These are phyloP conservation scores for Gila robusta DNA, from an alignment of 2,797 vertebrate species.

Conservation along the genomic window DNA sequence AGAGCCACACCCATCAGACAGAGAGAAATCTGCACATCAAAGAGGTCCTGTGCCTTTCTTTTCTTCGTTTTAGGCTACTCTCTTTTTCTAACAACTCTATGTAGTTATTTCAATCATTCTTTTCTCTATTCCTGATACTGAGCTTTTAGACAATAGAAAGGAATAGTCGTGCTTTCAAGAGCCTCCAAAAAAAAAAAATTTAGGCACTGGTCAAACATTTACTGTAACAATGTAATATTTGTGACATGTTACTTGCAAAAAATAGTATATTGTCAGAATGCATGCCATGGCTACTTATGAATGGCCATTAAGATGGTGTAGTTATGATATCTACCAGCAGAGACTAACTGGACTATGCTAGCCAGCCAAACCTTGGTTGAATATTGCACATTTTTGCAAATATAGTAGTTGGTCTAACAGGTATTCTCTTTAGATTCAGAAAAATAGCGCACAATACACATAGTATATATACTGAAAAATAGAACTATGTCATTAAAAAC, in stretches of 20 bases:
- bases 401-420: neutral
- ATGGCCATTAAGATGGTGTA: neutral
- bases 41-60: neutral
- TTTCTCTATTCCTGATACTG: neutral
- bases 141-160: neutral
- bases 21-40: neutral
- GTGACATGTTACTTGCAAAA: neutral
- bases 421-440: neutral
- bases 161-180: neutral
- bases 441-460: neutral
- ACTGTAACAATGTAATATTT: neutral
- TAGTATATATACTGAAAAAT: neutral
- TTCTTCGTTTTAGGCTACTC: neutral
- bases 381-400: neutral
- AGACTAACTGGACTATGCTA: neutral
- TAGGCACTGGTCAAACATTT: neutral
- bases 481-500: neutral
- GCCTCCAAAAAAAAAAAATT: neutral
- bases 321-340: neutral
- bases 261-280: neutral
- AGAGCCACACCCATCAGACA: conserved; percentile 21
- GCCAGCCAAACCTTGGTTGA: neutral
- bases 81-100: neutral
- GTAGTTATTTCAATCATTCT: too few species aligned
- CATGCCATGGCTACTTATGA: neutral